Conservation (phyloP, 2,888 invertebrate genomes). For the Hyposoter didymator region DNA sequence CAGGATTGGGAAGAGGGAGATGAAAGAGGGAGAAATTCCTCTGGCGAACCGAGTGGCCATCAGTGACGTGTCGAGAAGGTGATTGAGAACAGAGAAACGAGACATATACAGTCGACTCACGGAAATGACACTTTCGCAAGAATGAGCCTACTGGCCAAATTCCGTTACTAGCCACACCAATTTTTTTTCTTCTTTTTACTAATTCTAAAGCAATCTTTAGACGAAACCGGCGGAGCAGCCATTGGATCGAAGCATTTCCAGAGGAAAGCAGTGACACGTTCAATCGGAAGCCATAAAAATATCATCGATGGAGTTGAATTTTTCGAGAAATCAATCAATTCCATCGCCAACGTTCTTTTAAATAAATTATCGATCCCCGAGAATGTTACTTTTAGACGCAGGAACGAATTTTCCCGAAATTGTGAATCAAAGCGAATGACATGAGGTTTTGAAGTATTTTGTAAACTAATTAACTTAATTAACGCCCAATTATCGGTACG, state of each 20-base stretch:
- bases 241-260: neutral
- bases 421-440: neutral
- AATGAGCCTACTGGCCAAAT: slow-evolving; percentile 16
- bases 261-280: neutral
- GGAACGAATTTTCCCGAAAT: neutral
- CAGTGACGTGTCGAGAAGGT: slow-evolving; percentile 24
- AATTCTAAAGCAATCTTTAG: neutral
- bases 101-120: slow-evolving; percentile 17
- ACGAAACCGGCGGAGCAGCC: neutral
- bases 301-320: neutral
- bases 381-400: neutral
- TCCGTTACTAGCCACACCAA: slow-evolving; percentile 30
- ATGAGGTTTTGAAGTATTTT: neutral
- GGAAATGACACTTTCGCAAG: slow-evolving; percentile 31
- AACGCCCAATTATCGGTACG: neutral
- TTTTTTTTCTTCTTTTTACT: neutral
- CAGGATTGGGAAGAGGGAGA: neutral
- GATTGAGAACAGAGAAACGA: slow-evolving; percentile 31
- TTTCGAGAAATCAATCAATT: neutral
- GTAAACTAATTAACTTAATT: neutral
- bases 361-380: neutral
- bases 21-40: slow-evolving; percentile 28
- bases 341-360: too few relatives aligned
- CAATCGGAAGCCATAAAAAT: neutral
- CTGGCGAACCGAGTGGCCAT: slow-evolving; percentile 24